Base-by-base conservation (phyloP, 1,140 invertebrate genomes). In the Oryctes rhinoceros region DNA sequence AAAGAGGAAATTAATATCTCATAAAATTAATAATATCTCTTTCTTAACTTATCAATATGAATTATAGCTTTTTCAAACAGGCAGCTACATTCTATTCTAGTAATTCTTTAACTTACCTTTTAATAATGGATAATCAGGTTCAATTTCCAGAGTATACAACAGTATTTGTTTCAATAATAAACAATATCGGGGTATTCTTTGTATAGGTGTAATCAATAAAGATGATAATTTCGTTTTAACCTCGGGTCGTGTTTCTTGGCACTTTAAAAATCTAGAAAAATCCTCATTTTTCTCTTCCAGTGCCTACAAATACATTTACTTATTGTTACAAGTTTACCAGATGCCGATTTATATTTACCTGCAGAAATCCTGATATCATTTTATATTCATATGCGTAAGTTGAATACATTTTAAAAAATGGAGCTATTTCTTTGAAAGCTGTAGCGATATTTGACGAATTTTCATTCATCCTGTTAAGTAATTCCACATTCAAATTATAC, bases 391-490 rank as follows among this genome's bases (percentile, higher is more conserved):
- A 94, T 1, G 94, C 94, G 87, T 95, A 95, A 1, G 92, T 91
- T 4, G 94, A 94, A 84, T 95, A 95, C 15, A 94, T 86, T 86
- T 95, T 95, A 30, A 95, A 92, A 87, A 94, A 95, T 10, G 94
- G 94, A 18, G 92, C 94, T 65, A 95, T 88, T 83, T 92, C 92
- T 0, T 90, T 88, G 85, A 95, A 95, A 7, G 93, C 92, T 81
- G 88, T 85, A 0, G 92, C 91, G 59, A 94, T 89, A 87, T 93
- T 91, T 71, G 91, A 87, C 76, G 89, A 86, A 83, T 91, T 89
- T 49, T 89, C 84, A 83, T 91, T 91, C 81, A 95, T 87, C 85
- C 93, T 91, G 13, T 90, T 88, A 6, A 94, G 86, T 13, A 95
- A 87, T 84, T 93, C 92, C 11, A 90, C 90, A 86, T 94, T 95